Base-by-base conservation (phyloP, 2,797 vertebrate genomes). In the Vireo griseus region DNA sequence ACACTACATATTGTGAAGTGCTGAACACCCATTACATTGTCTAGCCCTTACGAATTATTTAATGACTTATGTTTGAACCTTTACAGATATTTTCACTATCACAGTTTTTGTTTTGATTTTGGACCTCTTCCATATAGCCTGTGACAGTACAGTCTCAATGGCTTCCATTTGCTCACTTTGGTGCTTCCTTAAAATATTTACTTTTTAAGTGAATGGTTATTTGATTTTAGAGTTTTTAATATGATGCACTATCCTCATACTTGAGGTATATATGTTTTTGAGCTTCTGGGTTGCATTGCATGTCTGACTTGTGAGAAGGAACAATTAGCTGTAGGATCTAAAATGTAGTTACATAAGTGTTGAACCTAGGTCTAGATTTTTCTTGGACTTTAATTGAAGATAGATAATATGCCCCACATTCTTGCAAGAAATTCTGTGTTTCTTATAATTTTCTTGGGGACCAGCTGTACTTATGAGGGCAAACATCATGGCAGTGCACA, bases 41-140 rank as follows among this genome's bases (percentile, higher is more conserved):
- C n/a, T 26, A 83, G 25, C 11, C 5, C 1, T 51, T 45, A 91
- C 76, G 92, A 97, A 96, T 97, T 96, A 92, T 96, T 95, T 96
- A 95, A 93, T 97, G 62, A 87, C 83, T 96, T 94, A 66, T 44
- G 21, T 95, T 94, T 97, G 94, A 97, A 97, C 65, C 71, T 88
- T 93, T 96, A 79, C 47, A 94, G 92, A 63, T 89, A 82, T 57
- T 2, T 6, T 61, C 94, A 90, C 81, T 92, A 91, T 75, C 79
- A 91, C 68, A 78, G 13, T 47, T 77, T 77, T 77, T 77, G 18
- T 31, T 89, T 89, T 78, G 16, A 19, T 87, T 25, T 45, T 40
- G 19, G 45, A 55, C 12, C 6, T 79, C 42, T 87, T 83, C 68
- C 29, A 12, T 33, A 16, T 24, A 48, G 9, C 4, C 1, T 63